Evolutionary conservation across 2,113 vertebrate species (phyloP), one percentile per base, ranked within the genome.

Genomic region (Leucopternis melanops): DNA sequence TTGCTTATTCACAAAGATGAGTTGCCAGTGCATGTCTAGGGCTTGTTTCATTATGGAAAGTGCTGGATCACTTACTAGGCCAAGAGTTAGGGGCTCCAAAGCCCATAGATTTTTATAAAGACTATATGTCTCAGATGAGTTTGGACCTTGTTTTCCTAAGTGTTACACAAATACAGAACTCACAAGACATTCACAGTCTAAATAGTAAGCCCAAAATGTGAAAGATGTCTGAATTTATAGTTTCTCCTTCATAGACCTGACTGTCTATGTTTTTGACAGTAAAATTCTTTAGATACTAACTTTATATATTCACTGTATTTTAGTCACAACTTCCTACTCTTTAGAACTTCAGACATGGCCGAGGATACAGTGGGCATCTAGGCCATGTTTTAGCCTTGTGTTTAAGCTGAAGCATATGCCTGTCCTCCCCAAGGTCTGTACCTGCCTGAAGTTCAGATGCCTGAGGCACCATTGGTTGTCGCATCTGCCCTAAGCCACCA

Each of bases 321-420:
- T 23, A 86, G 19, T 7, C 16, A 40, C 1, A 7, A 8, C 3
- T 55, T 71, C 6, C 3, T 62, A 10, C 5, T 32, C 6, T 54
- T 81, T 13, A 34, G 26, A 27, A 8, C 5, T 29, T 40, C 20
- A 26, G 3, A 4, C 3, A 18, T 9, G 31, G 16, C 4, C 31
- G 5, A 45, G 17, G 16, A 18, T n/a, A 44, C 1, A 65, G 9
- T 16, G 12, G 21, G 11, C 32, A 26, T 9, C 8, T 44, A 81
- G 26, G 11, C 16, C 12, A 27, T 0, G 0, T 3, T 70, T 47
- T 65, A 71, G 6, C 8, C 11, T 34, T 62, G 8, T 77, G 9
- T 40, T n/a, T 77, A 36, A 77, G 22, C 8, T 50, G 31, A 72
- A 49, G 3, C 9, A 1, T 19, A 57, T 38, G 16, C 13, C 4